phyloP scores from a whole-genome alignment of 2,888 invertebrate species.

The Microdon myrmicae region DNA sequence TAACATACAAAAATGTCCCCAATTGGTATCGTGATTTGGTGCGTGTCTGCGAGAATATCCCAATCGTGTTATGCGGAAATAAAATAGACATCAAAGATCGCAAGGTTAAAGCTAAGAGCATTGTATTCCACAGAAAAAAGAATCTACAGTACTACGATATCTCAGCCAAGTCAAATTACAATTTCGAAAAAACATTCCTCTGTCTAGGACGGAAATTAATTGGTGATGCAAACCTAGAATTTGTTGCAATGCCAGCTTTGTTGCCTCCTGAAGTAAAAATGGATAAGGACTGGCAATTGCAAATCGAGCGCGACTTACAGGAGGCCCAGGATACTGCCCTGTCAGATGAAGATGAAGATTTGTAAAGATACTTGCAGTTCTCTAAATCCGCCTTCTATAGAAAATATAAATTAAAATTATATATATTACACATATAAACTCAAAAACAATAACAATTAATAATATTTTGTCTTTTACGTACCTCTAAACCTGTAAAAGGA shows the following conservation, averaged over 20 bases:
- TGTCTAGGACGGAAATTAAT: conserved; percentile 98
- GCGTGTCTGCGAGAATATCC: conserved; percentile 98
- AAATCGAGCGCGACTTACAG: conserved; percentile 96
- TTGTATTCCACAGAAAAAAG: conserved; percentile 99
- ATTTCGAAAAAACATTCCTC: conserved; percentile 99
- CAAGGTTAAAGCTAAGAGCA: conserved; percentile 99
- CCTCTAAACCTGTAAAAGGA: no score
- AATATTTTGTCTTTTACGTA: no score
- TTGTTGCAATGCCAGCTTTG: conserved; percentile 98
- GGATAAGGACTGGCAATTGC: conserved; percentile 97
- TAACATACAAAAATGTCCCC: conserved; percentile 99
- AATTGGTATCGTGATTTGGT: conserved; percentile 99
- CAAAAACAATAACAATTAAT: no score
- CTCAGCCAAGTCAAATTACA: conserved; percentile 99
- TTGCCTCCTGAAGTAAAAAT: conserved; percentile 98
- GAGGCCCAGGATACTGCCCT: conserved; percentile 96
- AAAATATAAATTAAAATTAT: no score
- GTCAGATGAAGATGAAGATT: conserved; percentile 98
- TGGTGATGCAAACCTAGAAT: conserved; percentile 98
- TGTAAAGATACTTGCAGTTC: no score
- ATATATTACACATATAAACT: no score
- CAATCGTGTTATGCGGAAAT: conserved; percentile 99
- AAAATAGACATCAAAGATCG: conserved; percentile 99
- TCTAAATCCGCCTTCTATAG: no score
- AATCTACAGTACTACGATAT: conserved; percentile 99